These are phyloP conservation scores for Halesus radiatus DNA, from an alignment of 1,140 invertebrate species.

Conservation along the genomic window DNA sequence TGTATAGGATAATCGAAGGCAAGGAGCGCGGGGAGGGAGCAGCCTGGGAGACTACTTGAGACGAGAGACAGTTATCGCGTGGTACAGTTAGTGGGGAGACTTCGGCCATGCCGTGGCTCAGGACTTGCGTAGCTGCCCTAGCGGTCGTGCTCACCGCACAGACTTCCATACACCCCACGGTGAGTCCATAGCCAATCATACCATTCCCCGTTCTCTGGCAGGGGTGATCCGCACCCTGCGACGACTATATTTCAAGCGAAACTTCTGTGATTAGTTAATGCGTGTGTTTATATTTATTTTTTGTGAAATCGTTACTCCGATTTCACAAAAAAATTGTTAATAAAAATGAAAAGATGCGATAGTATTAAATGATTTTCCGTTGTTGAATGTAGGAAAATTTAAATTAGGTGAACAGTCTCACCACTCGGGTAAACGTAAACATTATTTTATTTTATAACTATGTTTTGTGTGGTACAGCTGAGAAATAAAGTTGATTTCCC, in stretches of 20 bases:
- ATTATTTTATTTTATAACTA: too few relatives aligned
- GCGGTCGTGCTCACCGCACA: background rate
- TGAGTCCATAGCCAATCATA: too few relatives aligned
- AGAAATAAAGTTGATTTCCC: too few relatives aligned
- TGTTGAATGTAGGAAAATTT: too few relatives aligned
- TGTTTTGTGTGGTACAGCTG: too few relatives aligned
- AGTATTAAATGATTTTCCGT: background rate
- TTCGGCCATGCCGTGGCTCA: constrained; percentile 12
- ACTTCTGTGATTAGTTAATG: background rate
- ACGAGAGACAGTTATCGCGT: background rate
- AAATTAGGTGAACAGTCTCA: too few relatives aligned
- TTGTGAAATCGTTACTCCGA: background rate
- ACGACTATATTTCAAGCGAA: background rate
- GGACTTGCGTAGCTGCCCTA: background rate
- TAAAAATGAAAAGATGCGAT: background rate
- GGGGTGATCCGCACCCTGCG: background rate
- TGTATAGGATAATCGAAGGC: background rate
- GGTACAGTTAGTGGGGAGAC: constrained; percentile 5
- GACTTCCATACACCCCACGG: too few relatives aligned
- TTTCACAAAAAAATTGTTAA: background rate
- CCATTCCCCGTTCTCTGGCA: too few relatives aligned
- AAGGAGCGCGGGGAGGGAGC: background rate
- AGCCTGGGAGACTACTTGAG: constrained; percentile 1
- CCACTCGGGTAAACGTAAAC: too few relatives aligned
- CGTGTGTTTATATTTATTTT: background rate